Conservation (phyloP, 2,113 vertebrate genomes). For the Nettapus auritus region DNA sequence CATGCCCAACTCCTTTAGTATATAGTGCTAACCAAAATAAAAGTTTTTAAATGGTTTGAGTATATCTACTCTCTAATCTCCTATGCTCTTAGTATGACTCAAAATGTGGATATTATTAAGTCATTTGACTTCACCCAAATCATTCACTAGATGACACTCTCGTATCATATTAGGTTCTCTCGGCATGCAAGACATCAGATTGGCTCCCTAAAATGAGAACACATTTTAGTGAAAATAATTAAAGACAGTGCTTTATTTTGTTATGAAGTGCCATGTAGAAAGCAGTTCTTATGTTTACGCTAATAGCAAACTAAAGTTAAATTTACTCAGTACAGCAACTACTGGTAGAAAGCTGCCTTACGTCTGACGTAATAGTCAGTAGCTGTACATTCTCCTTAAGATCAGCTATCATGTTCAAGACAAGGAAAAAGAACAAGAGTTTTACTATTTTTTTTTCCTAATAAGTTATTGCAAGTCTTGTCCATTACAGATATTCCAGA, state of each 20-base stretch:
- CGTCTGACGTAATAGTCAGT: not conserved
- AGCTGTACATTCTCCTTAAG: not conserved
- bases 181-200: not conserved
- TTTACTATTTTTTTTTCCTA: not conserved
- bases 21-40: not conserved
- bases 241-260: not conserved
- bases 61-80: not conserved
- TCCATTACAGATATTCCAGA: not conserved
- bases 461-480: not conserved
- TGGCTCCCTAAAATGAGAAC: not conserved
- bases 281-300: not conserved
- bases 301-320: not conserved
- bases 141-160: conserved; percentile 77
- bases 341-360: not conserved
- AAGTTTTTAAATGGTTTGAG: not conserved
- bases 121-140: not conserved
- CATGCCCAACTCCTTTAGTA: not conserved
- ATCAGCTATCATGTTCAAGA: not conserved
- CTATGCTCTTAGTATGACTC: not conserved
- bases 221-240: not conserved
- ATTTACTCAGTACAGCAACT: not conserved
- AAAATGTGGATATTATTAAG: not conserved
- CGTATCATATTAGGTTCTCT: not conserved
- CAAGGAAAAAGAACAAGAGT: not conserved
- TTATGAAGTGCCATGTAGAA: not conserved